Evolutionary conservation across 2,113 vertebrate species (phyloP).

Genomic region (Sterna hirundo): DNA sequence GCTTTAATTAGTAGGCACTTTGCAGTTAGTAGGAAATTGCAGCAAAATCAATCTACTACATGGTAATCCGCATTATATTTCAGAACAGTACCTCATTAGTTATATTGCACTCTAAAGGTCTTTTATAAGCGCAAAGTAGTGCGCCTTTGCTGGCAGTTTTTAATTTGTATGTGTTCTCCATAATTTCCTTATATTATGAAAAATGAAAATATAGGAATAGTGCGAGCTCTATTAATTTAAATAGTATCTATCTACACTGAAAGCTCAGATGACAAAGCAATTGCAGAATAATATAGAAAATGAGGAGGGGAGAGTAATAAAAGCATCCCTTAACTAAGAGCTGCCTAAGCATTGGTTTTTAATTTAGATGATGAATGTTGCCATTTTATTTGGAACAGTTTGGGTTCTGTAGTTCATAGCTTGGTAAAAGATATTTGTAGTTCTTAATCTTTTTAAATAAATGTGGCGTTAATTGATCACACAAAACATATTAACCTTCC

Average conservation of each 20-base stretch:
- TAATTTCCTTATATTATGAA: not conserved
- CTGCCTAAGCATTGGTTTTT: not conserved
- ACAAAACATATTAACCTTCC: not conserved
- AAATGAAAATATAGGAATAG: not conserved
- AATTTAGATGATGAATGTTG: not conserved
- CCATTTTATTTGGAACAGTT: not conserved
- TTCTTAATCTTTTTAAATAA: not conserved
- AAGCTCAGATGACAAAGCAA: not conserved
- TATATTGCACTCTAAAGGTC: not conserved
- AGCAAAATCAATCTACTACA: not conserved
- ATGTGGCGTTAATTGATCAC: not conserved
- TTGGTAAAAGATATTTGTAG: not conserved
- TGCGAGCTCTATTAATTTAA: not conserved
- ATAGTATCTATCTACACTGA: not conserved
- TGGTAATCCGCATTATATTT: not conserved
- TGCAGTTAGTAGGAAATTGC: not conserved
- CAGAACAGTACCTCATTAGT: not conserved
- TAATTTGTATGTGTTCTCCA: not conserved
- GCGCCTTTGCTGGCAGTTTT: not conserved
- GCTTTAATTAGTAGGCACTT: not conserved
- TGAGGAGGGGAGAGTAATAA: not conserved
- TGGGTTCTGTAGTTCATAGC: not conserved
- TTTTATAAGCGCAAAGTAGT: not conserved
- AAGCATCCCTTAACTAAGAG: not conserved
- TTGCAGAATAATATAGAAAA: not conserved